These are phyloP conservation scores for Cerceris ruficornis DNA, from an alignment of 2,888 invertebrate species.

Conservation along the genomic window DNA sequence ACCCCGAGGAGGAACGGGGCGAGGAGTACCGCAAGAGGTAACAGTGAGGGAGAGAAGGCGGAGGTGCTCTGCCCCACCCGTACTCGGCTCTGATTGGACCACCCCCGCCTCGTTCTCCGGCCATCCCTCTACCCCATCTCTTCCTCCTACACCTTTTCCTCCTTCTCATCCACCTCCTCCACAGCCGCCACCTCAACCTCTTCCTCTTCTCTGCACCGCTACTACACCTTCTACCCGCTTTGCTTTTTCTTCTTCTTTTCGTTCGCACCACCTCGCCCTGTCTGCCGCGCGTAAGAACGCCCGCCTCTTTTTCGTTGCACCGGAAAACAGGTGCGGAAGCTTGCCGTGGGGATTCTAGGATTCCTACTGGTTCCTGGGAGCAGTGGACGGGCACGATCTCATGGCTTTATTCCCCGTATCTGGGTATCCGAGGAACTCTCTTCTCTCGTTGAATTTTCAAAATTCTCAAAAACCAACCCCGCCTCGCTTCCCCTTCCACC, in stretches of 20 bases:
- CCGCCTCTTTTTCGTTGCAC: constrained; percentile 71
- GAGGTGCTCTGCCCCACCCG: constrained; percentile 77
- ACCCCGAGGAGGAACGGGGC: constrained; percentile 66
- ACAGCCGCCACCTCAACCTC: constrained; percentile 58
- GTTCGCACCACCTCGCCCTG: constrained; percentile 64
- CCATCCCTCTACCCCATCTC: constrained; percentile 69
- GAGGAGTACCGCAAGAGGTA: constrained; percentile 71
- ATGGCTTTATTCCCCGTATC: constrained; percentile 58
- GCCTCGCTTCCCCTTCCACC: too few species aligned
- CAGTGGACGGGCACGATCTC: constrained; percentile 54
- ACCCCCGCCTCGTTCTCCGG: constrained; percentile 74
- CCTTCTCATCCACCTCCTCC: constrained; percentile 46
- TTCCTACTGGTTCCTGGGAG: constrained; percentile 65
- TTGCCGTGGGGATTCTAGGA: constrained; percentile 63
- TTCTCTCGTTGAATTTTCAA: constrained; percentile 59
- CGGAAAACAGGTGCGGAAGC: constrained; percentile 68
- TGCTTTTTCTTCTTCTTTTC: constrained; percentile 63
- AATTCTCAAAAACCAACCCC: constrained; percentile 47
- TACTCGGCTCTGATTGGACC: constrained; percentile 80
- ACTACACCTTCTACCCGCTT: constrained; percentile 50
- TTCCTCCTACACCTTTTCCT: constrained; percentile 31
- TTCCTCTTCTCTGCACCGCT: constrained; percentile 68
- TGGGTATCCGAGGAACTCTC: constrained; percentile 49
- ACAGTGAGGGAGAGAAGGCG: constrained; percentile 70
- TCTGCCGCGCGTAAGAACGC: constrained; percentile 67